Evolutionary conservation across 2,113 vertebrate species (phyloP).

Genomic region (Ictalurus furcatus): DNA sequence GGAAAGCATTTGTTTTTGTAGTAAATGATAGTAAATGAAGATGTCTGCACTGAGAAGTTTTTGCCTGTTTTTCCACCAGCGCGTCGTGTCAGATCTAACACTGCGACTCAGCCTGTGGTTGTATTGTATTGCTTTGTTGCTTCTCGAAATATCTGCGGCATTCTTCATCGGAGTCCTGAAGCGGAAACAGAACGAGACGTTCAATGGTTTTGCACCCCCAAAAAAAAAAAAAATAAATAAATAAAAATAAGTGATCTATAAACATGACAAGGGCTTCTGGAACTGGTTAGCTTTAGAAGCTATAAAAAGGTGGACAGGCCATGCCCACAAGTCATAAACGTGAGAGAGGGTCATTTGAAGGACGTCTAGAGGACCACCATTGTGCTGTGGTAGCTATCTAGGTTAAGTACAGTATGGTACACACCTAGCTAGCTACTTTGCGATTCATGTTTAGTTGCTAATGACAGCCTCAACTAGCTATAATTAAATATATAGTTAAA

Average conservation of each 20-base stretch:
- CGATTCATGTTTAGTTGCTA: neutral
- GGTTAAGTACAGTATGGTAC: neutral
- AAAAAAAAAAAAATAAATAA: too few relatives aligned
- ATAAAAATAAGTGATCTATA: neutral
- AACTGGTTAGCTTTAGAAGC: neutral
- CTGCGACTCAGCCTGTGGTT: slow-evolving; percentile 62
- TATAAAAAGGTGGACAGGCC: neutral
- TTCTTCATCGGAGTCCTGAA: slow-evolving; percentile 68
- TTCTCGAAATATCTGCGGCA: slow-evolving; percentile 38
- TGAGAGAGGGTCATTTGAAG: neutral
- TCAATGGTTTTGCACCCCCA: neutral
- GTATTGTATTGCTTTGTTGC: neutral
- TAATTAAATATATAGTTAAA: too few relatives aligned
- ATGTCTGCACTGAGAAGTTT: neutral
- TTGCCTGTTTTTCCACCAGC: neutral
- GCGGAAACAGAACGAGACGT: neutral
- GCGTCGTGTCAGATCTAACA: slow-evolving; percentile 51
- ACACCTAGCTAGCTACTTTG: neutral
- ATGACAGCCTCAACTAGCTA: neutral
- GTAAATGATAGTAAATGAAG: neutral
- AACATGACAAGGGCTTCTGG: neutral
- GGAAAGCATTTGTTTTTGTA: neutral
- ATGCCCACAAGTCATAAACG: neutral
- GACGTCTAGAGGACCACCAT: neutral
- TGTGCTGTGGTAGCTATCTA: too few relatives aligned